A percentile compares a stretch with the other conserved stretches of the same genome.
Evolutionary conservation across 1,140 invertebrate species (phyloP).

Genomic region (Venustaconcha ellipsiformis): DNA sequence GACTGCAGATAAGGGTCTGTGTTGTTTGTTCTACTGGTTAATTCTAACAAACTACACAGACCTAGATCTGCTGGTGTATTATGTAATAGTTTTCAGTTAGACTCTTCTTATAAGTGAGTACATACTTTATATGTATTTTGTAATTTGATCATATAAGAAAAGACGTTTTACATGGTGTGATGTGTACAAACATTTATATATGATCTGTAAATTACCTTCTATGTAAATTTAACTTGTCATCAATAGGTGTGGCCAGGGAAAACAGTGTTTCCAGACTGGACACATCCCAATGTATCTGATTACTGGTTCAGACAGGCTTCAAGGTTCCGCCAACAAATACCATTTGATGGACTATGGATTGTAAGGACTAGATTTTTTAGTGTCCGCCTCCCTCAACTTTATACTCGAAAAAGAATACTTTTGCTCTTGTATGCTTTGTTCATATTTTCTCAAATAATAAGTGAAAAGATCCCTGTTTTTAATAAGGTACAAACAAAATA

Average conservation of each 20-base stretch:
- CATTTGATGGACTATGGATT: conserved; percentile 73
- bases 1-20: no score
- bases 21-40: no score
- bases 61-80: no score
- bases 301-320: conserved; percentile 84
- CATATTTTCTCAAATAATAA: no score
- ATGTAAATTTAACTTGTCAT: no score
- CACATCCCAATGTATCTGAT: conserved; percentile 76
- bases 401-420: background rate
- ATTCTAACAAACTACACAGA: no score
- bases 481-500: no score
- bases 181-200: background rate
- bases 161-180: no score
- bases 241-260: conserved; percentile 80
- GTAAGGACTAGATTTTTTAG: conserved; percentile 31
- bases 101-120: no score
- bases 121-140: background rate
- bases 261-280: conserved; percentile 90
- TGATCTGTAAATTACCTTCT: background rate
- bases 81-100: no score
- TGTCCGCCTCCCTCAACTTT: background rate
- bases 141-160: no score
- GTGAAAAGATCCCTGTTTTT: no score
- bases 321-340: conserved; percentile 75
- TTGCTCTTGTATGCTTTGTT: background rate